Percentiles rank a stretch among this genome's conserved stretches.
These are phyloP conservation scores for Onychomys torridus DNA, from an alignment of 2,797 vertebrate genomes.

Conservation along the genomic window DNA sequence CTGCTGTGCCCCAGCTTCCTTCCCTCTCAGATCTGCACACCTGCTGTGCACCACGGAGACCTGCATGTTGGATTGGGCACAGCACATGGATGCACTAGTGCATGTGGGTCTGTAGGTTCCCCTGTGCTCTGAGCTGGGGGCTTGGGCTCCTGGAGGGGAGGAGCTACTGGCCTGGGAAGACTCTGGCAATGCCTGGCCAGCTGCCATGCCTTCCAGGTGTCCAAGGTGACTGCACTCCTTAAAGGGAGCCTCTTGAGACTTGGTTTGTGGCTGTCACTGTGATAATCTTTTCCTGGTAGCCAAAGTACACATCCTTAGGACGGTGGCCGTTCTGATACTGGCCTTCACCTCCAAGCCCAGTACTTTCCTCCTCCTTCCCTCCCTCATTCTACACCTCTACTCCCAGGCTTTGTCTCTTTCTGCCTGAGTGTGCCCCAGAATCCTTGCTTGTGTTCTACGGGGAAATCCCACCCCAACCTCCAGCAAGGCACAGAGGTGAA, in stretches of 20 bases:
- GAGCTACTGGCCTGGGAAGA: not conserved
- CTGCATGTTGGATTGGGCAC: not conserved
- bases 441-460: not conserved
- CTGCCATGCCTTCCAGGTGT: not conserved
- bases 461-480: not conserved
- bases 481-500: not conserved
- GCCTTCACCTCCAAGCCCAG: not conserved
- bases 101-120: not conserved
- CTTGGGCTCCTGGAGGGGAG: too few relatives aligned
- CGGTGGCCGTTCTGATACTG: not conserved
- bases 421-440: not conserved
- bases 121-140: not conserved
- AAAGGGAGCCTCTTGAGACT: not conserved
- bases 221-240: not conserved
- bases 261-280: not conserved
- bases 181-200: not conserved
- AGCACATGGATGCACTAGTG: not conserved
- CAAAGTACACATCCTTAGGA: not conserved
- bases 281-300: not conserved
- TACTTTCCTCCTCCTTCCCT: too few relatives aligned
- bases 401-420: not conserved
- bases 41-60: not conserved
- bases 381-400: not conserved
- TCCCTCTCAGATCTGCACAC: not conserved
- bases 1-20: not conserved